A percentile compares a stretch with the other conserved stretches of the same genome.
These are phyloP conservation scores for Steinernema khuongi DNA, from an alignment of 1,140 invertebrate genomes.

Conservation along the genomic window DNA sequence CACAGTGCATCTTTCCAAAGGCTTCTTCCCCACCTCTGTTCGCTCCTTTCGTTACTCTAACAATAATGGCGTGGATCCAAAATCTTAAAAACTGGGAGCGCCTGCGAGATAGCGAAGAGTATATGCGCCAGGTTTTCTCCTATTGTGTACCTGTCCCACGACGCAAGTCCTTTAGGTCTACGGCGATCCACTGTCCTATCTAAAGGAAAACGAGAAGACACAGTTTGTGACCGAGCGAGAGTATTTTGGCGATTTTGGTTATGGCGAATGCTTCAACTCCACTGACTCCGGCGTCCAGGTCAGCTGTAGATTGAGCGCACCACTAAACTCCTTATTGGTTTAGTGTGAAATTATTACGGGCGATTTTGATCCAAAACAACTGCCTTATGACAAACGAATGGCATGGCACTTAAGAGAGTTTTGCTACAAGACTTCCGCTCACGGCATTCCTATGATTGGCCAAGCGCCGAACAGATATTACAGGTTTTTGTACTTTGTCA, in stretches of 20 bases:
- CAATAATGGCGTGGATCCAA: constrained; percentile 40
- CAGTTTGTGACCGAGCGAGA: constrained; percentile 37
- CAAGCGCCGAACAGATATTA: constrained; percentile 49
- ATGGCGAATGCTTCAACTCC: constrained; percentile 41
- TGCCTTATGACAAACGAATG: constrained; percentile 36
- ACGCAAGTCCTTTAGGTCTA: constrained; percentile 23
- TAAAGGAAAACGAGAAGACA: constrained; percentile 28
- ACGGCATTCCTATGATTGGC: constrained; percentile 55
- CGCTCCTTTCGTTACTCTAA: background rate
- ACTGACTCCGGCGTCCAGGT: constrained; percentile 39
- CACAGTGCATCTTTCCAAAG: background rate
- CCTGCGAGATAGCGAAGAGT: constrained; percentile 29
- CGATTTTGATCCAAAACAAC: constrained; percentile 34
- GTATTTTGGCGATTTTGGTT: constrained; percentile 37
- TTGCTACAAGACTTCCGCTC: constrained; percentile 52
- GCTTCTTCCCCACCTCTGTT: background rate
- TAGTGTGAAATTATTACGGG: constrained; percentile 40
- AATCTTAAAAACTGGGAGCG: constrained; percentile 40
- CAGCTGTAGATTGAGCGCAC: background rate
- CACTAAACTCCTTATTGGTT: background rate
- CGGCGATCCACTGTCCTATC: constrained; percentile 33
- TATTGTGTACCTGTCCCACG: background rate
- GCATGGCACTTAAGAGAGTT: constrained; percentile 44
- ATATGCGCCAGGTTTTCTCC: constrained; percentile 35
- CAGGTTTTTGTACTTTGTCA: constrained; percentile 24